Conservation (phyloP, 1,140 invertebrate genomes). For the Bombus haemorrhoidalis region DNA sequence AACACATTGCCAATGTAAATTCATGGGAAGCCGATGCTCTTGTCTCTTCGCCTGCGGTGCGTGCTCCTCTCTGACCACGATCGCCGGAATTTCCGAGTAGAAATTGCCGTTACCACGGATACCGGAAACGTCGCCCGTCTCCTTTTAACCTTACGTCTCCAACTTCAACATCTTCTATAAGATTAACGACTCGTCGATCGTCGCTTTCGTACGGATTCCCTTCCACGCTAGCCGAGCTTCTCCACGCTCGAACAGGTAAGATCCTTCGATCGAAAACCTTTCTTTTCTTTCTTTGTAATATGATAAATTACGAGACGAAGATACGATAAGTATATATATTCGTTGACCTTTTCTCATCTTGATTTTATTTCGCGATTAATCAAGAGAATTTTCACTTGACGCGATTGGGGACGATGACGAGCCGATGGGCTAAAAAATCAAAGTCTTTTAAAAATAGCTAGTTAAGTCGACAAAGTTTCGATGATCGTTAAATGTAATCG, state of each 20-base stretch:
- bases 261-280: neutral
- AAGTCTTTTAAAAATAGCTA: no score
- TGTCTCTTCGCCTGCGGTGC: slow-evolving; percentile 13
- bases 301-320: no score
- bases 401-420: no score
- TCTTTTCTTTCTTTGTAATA: neutral
- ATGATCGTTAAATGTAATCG: no score
- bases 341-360: no score
- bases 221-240: neutral
- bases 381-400: no score
- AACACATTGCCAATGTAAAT: slow-evolving; percentile 62
- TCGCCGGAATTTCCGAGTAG: neutral
- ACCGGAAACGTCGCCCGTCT: neutral
- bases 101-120: slow-evolving; percentile 18
- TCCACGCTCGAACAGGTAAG: neutral
- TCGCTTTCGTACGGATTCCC: neutral
- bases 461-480: no score
- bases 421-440: no score
- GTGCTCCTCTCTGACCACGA: neutral
- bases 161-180: neutral
- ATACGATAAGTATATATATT: neutral
- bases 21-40: slow-evolving; percentile 41
- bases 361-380: no score
- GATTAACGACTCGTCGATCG: neutral
- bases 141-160: neutral